These are phyloP conservation scores for Hedychridium roseum DNA, from an alignment of 2,888 invertebrate genomes.

Conservation along the genomic window DNA sequence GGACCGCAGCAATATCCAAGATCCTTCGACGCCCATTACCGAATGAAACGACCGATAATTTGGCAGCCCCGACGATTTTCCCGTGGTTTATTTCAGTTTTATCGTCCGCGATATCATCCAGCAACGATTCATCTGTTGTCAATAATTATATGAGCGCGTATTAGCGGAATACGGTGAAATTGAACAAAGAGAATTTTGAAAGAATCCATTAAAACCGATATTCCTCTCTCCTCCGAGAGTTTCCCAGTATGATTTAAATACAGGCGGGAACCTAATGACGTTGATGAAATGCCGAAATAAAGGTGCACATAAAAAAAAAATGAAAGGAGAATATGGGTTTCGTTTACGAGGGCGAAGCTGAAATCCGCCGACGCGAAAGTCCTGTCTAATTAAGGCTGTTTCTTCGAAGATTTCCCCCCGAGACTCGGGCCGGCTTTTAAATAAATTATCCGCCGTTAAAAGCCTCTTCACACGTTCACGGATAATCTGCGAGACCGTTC, in stretches of 20 bases:
- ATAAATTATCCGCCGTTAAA: constrained; percentile 45
- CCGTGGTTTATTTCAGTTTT: too few species aligned
- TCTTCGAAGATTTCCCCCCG: constrained; percentile 37
- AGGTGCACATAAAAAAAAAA: too few species aligned
- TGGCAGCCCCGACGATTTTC: constrained; percentile 2
- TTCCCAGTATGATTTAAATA: too few species aligned
- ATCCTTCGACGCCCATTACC: constrained; percentile 12
- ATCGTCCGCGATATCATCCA: too few species aligned
- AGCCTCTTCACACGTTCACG: constrained; percentile 47
- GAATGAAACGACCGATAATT: constrained; percentile 13
- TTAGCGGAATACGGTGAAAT: too few species aligned
- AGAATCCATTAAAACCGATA: too few species aligned
- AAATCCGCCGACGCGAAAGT: constrained; percentile 29
- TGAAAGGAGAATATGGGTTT: constrained; percentile 19
- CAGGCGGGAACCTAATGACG: too few species aligned
- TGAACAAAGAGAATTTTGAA: too few species aligned
- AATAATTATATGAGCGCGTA: too few species aligned
- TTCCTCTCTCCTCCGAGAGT: too few species aligned
- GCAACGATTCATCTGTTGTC: too few species aligned
- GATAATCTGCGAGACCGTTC: constrained; percentile 39
- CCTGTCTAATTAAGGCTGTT: constrained; percentile 41
- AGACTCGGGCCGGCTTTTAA: constrained; percentile 31
- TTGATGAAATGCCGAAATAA: too few species aligned
- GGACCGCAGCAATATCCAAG: constrained; percentile 17
- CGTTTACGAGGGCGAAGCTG: constrained; percentile 17